Base-by-base conservation (phyloP, 1,140 invertebrate genomes). In the Colletes gigas region DNA sequence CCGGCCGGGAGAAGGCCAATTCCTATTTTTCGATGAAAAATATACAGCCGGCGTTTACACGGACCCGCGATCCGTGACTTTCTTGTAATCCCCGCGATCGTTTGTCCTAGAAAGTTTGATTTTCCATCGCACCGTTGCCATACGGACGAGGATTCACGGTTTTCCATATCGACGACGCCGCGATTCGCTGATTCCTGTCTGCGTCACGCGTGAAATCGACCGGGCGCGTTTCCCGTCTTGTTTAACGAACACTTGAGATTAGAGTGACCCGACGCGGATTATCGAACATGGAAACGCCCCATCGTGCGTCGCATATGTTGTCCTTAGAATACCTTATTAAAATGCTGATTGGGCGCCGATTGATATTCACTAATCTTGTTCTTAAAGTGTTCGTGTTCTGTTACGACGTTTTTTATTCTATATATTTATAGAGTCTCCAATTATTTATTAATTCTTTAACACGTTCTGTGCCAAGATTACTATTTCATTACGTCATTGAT, bases 191-290 rank as follows among this genome's bases (percentile, higher is more conserved):
- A 17, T 65, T 57, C 44, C 21, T 39, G 57, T 63, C 63, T 54
- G 14, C 79, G 73, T 77, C 65, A 77, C 66, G 73, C 57, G 17
- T 69, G 66, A 70, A 70, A 77, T 66, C 55, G 73, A 69, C 50
- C 55, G 47, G 21, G 21, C 50, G 19, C 54, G 21, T 62, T 65
- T 59, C 54, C 3, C 47, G 17, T 41, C 41, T 57, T 89, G 88
- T 89, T 89, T 90, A 87, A 83, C 65, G 82, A 91, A 89, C 84
- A 89, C 86, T 89, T 88, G 88, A 89, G 88, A 88, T 87, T 87
- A 89, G 83, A 89, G 88, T 81, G 82, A 87, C 86, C 87, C 87
- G 72, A 72, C 52, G 77, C 65, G 82, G 89, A 89, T 90, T 89
- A 90, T 89, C 89, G 73, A n/a, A 60, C 74, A 39, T 39, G 70